Percentiles rank a stretch among this genome's conserved stretches.
Conservation (phyloP, 35 echinoderm and acorn worm genomes). For the Anneissia japonica region DNA sequence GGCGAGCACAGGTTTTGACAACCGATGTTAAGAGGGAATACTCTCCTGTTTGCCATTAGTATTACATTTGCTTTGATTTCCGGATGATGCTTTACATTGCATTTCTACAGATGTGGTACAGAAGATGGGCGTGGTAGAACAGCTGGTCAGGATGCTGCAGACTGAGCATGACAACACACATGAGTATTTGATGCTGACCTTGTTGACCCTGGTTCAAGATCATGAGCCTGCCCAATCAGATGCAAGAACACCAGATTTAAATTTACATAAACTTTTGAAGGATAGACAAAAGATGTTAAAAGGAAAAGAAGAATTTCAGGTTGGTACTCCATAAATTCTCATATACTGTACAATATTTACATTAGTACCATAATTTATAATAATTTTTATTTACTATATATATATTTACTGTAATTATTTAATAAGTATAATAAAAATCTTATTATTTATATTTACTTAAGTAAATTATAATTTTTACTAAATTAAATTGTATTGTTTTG, state of each 20-base stretch:
- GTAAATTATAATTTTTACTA: too few relatives aligned
- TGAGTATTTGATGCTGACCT: constrained; percentile 57
- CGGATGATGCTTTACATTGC: too few relatives aligned
- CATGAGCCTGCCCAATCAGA: constrained; percentile 45
- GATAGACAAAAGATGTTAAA: constrained; percentile 39
- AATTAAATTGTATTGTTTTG: background rate
- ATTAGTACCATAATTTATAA: too few relatives aligned
- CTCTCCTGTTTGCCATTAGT: too few relatives aligned
- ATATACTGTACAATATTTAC: too few relatives aligned
- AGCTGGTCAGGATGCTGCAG: constrained; percentile 57
- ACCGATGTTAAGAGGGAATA: too few relatives aligned
- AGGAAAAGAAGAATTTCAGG: constrained; percentile 82
- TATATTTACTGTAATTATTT: too few relatives aligned
- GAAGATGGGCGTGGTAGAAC: constrained; percentile 81
- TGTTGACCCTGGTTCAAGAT: constrained; percentile 52
- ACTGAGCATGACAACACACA: constrained; percentile 56
- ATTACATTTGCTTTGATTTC: too few relatives aligned
- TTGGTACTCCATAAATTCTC: constrained; percentile 6
- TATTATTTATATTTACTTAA: too few relatives aligned
- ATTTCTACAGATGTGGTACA: constrained; percentile 59
- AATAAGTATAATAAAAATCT: too few relatives aligned
- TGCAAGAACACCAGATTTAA: constrained; percentile 31
- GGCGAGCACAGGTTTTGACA: too few relatives aligned
- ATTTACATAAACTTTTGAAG: constrained; percentile 50
- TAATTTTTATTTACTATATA: too few relatives aligned